A percentile compares a stretch with the other conserved stretches of the same genome.
phyloP scores from a whole-genome alignment of 2,888 invertebrate genomes.

The Liposcelis brunnea region DNA sequence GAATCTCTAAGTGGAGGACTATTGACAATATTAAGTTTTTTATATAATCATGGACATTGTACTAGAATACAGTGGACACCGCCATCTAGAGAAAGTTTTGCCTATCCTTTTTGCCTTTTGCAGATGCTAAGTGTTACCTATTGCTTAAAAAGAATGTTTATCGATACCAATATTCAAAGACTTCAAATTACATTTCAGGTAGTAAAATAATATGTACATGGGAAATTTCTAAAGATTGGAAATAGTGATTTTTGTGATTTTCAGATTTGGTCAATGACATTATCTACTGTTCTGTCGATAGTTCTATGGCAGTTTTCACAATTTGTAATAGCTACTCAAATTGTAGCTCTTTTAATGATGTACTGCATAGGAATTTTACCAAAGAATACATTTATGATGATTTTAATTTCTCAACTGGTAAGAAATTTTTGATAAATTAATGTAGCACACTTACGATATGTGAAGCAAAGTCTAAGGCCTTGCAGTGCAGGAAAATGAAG shows the following conservation, averaged over 20 bases:
- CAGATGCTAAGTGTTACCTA: slow-evolving; percentile 50
- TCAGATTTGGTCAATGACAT: slow-evolving; percentile 13
- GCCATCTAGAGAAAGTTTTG: slow-evolving; percentile 70
- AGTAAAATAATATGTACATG: not conserved
- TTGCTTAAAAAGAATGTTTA: slow-evolving; percentile 28
- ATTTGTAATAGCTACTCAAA: slow-evolving; percentile 62
- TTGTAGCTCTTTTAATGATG: slow-evolving; percentile 49
- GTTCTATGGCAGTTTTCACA: slow-evolving; percentile 69
- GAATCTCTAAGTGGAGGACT: slow-evolving; percentile 56
- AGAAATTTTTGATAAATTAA: too few relatives aligned
- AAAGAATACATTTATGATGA: slow-evolving; percentile 23
- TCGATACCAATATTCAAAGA: slow-evolving; percentile 18
- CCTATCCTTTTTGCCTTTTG: slow-evolving; percentile 57
- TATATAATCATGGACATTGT: slow-evolving; percentile 56
- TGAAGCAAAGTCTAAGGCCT: too few relatives aligned
- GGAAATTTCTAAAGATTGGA: too few relatives aligned
- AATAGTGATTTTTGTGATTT: too few relatives aligned
- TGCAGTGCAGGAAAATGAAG: too few relatives aligned
- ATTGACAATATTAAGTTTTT: slow-evolving; percentile 50
- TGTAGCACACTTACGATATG: too few relatives aligned
- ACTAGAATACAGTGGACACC: slow-evolving; percentile 78
- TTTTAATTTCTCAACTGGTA: slow-evolving; percentile 29
- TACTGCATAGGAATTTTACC: slow-evolving; percentile 33
- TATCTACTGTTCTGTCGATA: slow-evolving; percentile 28
- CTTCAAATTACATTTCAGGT: not conserved